phyloP scores from a whole-genome alignment of 92 coral and sea anemone genomes.

The Porites rus region DNA sequence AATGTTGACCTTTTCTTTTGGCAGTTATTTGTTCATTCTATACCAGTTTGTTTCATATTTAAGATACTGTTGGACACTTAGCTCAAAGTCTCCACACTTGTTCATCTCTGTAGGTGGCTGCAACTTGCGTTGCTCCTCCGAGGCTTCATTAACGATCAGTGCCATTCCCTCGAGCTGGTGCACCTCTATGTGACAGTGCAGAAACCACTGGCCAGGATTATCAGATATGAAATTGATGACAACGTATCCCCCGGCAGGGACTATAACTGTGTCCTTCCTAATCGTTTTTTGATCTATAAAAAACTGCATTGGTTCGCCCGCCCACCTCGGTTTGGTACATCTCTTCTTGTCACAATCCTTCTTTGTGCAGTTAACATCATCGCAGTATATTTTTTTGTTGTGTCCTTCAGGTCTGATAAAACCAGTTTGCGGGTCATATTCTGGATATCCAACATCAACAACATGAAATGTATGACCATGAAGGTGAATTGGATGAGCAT shows the following conservation, averaged over 20 bases:
- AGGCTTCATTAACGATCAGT: slow-evolving; percentile 53
- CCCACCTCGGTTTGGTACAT: background rate
- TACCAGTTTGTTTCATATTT: too few relatives aligned
- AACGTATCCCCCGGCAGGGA: too few relatives aligned
- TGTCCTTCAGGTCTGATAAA: slow-evolving; percentile 5
- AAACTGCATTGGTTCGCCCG: slow-evolving; percentile 21
- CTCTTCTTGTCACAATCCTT: background rate
- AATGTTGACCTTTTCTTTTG: too few relatives aligned
- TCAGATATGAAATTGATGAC: slow-evolving; percentile 61
- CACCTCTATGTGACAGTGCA: slow-evolving; percentile 57
- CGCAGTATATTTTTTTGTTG: slow-evolving; percentile 20
- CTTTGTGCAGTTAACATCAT: slow-evolving; percentile 20
- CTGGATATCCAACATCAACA: slow-evolving; percentile 64
- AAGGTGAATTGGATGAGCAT: slow-evolving; percentile 69
- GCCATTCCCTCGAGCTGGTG: slow-evolving; percentile 57
- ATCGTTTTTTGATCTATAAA: slow-evolving; percentile 50
- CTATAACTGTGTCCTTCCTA: too few relatives aligned
- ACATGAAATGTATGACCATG: slow-evolving; percentile 83
- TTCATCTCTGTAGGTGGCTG: slow-evolving; percentile 5
- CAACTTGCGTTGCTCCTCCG: background rate
- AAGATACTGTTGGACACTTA: background rate
- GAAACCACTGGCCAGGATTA: slow-evolving; percentile 14
- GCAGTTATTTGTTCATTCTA: too few relatives aligned
- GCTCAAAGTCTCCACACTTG: background rate
- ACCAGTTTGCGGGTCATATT: slow-evolving; percentile 54